Evolutionary conservation across 2,797 vertebrate species (phyloP).

Genomic region (Rhinella marina): DNA sequence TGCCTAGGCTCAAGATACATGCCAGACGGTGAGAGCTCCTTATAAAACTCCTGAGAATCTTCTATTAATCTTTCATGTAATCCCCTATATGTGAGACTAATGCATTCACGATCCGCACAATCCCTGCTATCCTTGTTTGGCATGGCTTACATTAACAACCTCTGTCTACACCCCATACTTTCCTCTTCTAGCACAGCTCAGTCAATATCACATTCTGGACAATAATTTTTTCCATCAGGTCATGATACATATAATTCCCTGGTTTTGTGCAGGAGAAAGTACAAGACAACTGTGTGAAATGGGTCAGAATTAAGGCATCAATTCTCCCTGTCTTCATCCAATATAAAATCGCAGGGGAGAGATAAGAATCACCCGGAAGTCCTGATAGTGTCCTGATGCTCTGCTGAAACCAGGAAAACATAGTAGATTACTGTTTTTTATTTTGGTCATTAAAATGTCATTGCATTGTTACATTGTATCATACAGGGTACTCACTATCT

Average conservation of each 20-base stretch:
- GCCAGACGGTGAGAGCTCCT: not conserved
- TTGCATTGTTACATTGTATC: not conserved
- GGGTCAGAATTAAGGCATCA: not conserved
- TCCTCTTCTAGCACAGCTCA: not conserved
- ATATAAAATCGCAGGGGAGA: not conserved
- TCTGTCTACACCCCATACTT: not conserved
- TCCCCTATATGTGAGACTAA: not conserved
- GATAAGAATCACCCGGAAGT: not conserved
- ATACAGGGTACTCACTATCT: no score
- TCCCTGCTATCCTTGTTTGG: not conserved
- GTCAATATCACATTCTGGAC: constrained; percentile 7
- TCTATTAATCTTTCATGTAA: not conserved
- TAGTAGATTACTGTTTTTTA: not conserved
- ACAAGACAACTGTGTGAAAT: not conserved
- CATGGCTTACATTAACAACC: not conserved
- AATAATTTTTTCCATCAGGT: constrained; percentile 8
- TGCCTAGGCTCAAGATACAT: no score
- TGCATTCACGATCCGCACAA: not conserved
- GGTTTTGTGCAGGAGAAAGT: not conserved
- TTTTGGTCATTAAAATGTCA: not conserved
- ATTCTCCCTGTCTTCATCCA: not conserved
- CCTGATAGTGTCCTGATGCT: not conserved
- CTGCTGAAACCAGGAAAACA: not conserved
- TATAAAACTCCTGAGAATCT: not conserved
- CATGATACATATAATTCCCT: constrained; percentile 9